Percentiles rank a stretch among this genome's conserved stretches.
These are phyloP conservation scores for Theodoxus fluviatilis DNA, from an alignment of 2,888 invertebrate species.

Conservation along the genomic window DNA sequence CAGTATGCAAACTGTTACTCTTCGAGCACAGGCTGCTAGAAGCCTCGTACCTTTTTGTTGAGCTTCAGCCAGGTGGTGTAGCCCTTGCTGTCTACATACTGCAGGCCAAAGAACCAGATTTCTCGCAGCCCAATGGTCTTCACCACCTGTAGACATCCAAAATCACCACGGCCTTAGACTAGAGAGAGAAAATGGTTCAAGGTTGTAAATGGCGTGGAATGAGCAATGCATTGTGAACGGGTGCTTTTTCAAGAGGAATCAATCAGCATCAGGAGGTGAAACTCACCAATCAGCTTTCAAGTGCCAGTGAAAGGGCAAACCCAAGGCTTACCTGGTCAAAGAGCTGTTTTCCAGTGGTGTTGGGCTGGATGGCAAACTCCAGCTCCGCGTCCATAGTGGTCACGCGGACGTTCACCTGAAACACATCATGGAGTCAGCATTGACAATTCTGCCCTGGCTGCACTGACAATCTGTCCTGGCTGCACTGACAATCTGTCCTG, in stretches of 20 bases:
- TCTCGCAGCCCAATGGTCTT: conserved; percentile 98
- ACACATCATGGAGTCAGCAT: conserved; percentile 29
- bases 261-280: neutral
- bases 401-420: conserved; percentile 95
- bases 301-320: neutral
- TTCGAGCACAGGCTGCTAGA: too few relatives aligned
- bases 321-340: conserved; percentile 82
- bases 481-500: too few relatives aligned
- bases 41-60: conserved; percentile 97
- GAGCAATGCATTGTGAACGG: neutral
- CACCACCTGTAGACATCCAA: conserved; percentile 74
- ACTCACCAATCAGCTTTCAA: neutral
- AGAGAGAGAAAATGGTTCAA: too few relatives aligned
- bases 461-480: neutral
- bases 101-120: conserved; percentile 99
- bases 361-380: conserved; percentile 99
- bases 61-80: conserved; percentile 98
- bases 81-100: conserved; percentile 98
- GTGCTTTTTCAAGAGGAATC: neutral
- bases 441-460: too few relatives aligned
- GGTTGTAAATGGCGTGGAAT: too few relatives aligned
- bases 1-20: too few relatives aligned
- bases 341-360: conserved; percentile 98
- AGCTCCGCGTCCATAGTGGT: conserved; percentile 99
- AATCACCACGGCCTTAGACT: too few relatives aligned